Conservation (phyloP, 1,140 invertebrate species). For the Brachionus rubens region DNA sequence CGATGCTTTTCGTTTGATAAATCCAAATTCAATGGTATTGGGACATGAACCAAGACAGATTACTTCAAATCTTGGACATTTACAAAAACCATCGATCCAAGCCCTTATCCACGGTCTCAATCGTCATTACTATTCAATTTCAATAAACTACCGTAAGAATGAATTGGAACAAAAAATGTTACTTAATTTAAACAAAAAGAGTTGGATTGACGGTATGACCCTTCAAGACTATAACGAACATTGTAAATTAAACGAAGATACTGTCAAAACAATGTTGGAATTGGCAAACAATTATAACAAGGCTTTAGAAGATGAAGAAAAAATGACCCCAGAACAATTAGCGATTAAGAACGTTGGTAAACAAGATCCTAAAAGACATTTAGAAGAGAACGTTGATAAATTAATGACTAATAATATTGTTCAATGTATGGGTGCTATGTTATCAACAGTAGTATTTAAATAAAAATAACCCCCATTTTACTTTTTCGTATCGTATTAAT, state of each 20-base stretch:
- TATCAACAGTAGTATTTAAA: conserved; percentile 94
- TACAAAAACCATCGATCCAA: conserved; percentile 98
- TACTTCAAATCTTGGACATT: conserved; percentile 94
- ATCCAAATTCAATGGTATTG: conserved; percentile 97
- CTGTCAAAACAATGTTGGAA: conserved; percentile 91
- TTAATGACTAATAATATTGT: conserved; percentile 98
- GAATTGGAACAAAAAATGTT: conserved; percentile 98
- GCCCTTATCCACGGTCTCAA: conserved; percentile 97
- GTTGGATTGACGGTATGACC: conserved; percentile 96
- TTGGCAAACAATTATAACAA: conserved; percentile 98
- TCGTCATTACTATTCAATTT: conserved; percentile 98
- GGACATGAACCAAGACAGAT: conserved; percentile 98
- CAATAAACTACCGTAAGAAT: conserved; percentile 98
- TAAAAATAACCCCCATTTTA: conserved; percentile 59
- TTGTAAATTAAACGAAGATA: conserved; percentile 77
- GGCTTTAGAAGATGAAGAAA: conserved; percentile 95
- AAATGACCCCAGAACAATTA: conserved; percentile 98
- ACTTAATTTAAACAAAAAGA: conserved; percentile 96
- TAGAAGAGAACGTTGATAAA: conserved; percentile 95
- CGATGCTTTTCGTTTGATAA: conserved; percentile 74
- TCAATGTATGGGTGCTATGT: conserved; percentile 95
- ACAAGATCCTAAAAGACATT: conserved; percentile 98
- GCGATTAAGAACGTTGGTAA: conserved; percentile 99
- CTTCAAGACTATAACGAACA: conserved; percentile 91
- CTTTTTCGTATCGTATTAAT: conserved; percentile 11